Conservation (phyloP, 2,888 invertebrate species). For the Dicyrtoma fusca region DNA sequence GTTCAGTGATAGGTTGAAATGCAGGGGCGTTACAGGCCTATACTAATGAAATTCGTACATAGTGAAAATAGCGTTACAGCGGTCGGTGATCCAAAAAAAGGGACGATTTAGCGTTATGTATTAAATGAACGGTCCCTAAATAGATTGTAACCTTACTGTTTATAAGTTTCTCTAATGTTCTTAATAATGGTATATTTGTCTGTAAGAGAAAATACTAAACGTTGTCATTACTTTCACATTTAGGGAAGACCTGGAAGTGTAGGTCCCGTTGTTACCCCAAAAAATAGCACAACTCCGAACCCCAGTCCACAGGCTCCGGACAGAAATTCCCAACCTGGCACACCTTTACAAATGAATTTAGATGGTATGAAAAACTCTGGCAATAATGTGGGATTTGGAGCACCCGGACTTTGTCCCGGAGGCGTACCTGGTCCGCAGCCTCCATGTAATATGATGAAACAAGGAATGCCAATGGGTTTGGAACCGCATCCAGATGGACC, state of each 20-base stretch:
- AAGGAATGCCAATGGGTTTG: conserved; percentile 52
- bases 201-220: not conserved
- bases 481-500: conserved; percentile 51
- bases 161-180: too few species aligned
- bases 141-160: conserved; percentile 3
- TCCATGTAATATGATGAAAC: conserved; percentile 54
- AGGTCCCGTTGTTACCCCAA: conserved; percentile 55
- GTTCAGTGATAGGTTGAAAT: too few species aligned
- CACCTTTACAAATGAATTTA: conserved; percentile 56
- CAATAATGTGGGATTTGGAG: conserved; percentile 24
- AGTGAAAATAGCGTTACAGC: too few species aligned
- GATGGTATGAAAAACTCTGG: conserved; percentile 53
- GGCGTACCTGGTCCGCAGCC: conserved; percentile 38
- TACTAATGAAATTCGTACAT: too few species aligned
- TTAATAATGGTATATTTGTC: too few species aligned
- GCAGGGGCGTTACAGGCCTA: too few species aligned
- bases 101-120: too few species aligned
- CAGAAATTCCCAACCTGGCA: conserved; percentile 56
- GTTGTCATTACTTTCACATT: not conserved
- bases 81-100: too few species aligned
- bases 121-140: not conserved
- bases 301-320: conserved; percentile 56
- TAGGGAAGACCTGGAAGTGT: conserved; percentile 55
- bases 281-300: conserved; percentile 56
- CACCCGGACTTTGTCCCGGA: conserved; percentile 39